A percentile compares a stretch with the other conserved stretches of the same genome.
phyloP scores from a whole-genome alignment of 2,888 invertebrate genomes.

The Cataglyphis cursor region DNA sequence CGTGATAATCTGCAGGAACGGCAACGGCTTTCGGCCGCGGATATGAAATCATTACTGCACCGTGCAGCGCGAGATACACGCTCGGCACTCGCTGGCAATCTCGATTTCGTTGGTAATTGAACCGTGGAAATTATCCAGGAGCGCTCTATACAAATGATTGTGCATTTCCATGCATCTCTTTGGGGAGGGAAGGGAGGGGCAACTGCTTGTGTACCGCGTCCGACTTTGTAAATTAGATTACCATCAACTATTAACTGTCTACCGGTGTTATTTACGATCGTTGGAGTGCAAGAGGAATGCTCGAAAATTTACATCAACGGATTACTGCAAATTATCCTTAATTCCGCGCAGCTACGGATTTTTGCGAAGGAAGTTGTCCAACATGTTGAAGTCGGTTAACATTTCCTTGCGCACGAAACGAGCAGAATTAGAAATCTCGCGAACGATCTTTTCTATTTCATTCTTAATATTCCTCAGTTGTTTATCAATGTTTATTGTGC shows the following conservation, averaged over 20 bases:
- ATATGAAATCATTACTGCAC: slow-evolving; percentile 57
- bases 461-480: not conserved
- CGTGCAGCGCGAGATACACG: slow-evolving; percentile 29
- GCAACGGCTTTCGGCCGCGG: slow-evolving; percentile 55
- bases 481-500: not conserved
- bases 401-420: slow-evolving; percentile 48
- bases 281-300: not conserved
- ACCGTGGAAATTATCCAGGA: slow-evolving; percentile 57
- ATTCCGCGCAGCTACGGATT: slow-evolving; percentile 4
- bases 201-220: not conserved
- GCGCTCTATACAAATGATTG: slow-evolving; percentile 32
- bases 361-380: not conserved
- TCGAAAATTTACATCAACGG: not conserved
- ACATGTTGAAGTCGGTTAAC: slow-evolving; percentile 38
- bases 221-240: slow-evolving; percentile 45
- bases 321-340: not conserved
- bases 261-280: slow-evolving; percentile 18
- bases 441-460: slow-evolving; percentile 39
- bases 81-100: slow-evolving; percentile 41
- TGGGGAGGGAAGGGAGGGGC: not conserved
- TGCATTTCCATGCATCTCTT: slow-evolving; percentile 19
- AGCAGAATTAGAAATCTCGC: slow-evolving; percentile 41
- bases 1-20: slow-evolving; percentile 66
- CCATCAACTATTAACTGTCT: slow-evolving; percentile 11
- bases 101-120: slow-evolving; percentile 56